A percentile compares a stretch with the other conserved stretches of the same genome.
phyloP scores from a whole-genome alignment of 1,140 invertebrate genomes.

The Plectrocnemia conspersa region DNA sequence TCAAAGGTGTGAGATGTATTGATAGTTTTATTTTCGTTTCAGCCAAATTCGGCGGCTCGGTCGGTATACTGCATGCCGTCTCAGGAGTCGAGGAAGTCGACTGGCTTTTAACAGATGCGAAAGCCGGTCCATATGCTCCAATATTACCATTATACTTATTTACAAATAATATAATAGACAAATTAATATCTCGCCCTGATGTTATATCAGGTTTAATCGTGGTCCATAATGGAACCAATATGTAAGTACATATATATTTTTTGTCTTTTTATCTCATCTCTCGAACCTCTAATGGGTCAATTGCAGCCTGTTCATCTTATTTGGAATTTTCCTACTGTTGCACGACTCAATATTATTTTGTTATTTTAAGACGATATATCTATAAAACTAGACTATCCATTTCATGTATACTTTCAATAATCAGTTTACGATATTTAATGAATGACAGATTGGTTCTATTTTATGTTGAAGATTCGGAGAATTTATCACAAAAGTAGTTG shows the following conservation, averaged over 20 bases:
- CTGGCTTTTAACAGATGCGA: constrained; percentile 66
- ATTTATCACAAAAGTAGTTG: no score
- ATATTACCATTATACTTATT: constrained; percentile 63
- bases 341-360: constrained; percentile 23
- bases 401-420: constrained; percentile 11
- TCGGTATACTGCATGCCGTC: constrained; percentile 78
- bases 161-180: constrained; percentile 49
- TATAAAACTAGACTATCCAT: constrained; percentile 5
- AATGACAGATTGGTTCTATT: no score
- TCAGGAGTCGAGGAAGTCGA: constrained; percentile 58
- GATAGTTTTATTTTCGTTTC: constrained; percentile 33
- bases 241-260: constrained; percentile 36
- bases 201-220: constrained; percentile 56
- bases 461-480: no score
- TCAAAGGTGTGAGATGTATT: no score
- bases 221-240: constrained; percentile 46
- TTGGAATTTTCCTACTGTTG: constrained; percentile 6
- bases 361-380: not conserved
- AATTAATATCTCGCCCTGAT: constrained; percentile 46
- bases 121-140: constrained; percentile 66
- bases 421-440: not conserved
- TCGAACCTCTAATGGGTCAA: not conserved
- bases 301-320: not conserved
- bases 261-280: not conserved
- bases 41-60: constrained; percentile 68